These are phyloP conservation scores for Perizoma affinitatum DNA, from an alignment of 2,888 invertebrate genomes.

Conservation along the genomic window DNA sequence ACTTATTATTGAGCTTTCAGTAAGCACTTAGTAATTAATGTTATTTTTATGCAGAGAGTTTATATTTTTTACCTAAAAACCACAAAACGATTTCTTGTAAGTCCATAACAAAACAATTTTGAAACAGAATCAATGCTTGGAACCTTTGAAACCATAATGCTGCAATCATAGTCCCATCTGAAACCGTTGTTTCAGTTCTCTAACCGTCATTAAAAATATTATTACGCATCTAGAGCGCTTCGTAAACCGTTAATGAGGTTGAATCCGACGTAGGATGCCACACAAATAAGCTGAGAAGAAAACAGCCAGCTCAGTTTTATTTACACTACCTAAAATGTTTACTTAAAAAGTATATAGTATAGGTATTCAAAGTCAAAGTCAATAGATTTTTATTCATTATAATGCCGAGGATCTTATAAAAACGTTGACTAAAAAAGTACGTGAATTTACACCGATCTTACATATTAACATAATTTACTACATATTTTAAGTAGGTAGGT, in stretches of 20 bases:
- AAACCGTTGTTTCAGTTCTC: constrained; percentile 17
- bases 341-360: no score
- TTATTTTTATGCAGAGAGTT: no score
- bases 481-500: no score
- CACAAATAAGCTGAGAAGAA: constrained; percentile 40
- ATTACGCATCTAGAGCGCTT: constrained; percentile 43
- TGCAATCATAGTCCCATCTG: constrained; percentile 20
- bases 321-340: background rate
- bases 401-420: background rate
- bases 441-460: no score
- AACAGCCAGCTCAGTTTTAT: constrained; percentile 15
- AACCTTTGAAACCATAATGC: constrained; percentile 21
- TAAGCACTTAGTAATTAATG: no score
- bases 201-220: constrained; percentile 37
- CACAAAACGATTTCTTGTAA: constrained; percentile 1
- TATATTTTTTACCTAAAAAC: background rate
- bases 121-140: constrained; percentile 10
- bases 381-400: no score
- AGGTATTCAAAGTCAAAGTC: no score
- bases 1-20: background rate
- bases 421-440: no score
- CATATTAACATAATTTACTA: no score
- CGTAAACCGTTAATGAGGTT: constrained; percentile 52
- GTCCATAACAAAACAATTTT: constrained; percentile 8
- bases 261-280: constrained; percentile 42